Evolutionary conservation across 2,797 vertebrate genomes (phyloP), one percentile per base, ranked within the genome.

Genomic region (Macroramphosus scolopax): DNA sequence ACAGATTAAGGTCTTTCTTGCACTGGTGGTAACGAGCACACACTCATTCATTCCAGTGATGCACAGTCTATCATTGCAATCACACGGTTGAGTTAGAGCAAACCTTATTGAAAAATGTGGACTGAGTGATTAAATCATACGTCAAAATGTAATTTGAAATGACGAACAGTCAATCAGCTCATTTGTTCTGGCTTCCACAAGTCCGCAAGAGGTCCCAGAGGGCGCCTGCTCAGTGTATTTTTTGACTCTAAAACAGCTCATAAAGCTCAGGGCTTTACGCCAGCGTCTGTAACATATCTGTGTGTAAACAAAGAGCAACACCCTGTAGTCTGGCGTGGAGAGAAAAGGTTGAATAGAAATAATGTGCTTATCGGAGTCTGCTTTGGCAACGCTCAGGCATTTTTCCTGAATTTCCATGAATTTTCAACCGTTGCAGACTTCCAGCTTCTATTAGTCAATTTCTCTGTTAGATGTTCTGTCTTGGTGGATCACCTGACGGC

Each of bases 341-440:
- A 28, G 44, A 35, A 51, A 47, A 5, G 54, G 53, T 16, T 29
- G 37, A 48, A 35, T 36, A 47, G 50, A 38, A 45, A 66, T 49
- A 68, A 61, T 9, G 36, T 44, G 36, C 48, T 72, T 73, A 66
- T 77, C 56, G 22, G 33, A 24, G 51, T 26, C 42, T 12, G 43
- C 26, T 64, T 42, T 44, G 51, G 47, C 49, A 55, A 34, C 43
- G 58, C 67, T 45, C 43, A 1, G n/a, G n/a, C n/a, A n/a, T n/a
- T n/a, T n/a, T n/a, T n/a, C n/a, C n/a, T n/a, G n/a, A n/a, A n/a
- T n/a, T n/a, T n/a, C n/a, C n/a, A n/a, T n/a, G n/a, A n/a, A n/a
- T n/a, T n/a, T n/a, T n/a, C n/a, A n/a, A n/a, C n/a, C n/a, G n/a
- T n/a, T n/a, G n/a, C n/a, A n/a, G n/a, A n/a, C n/a, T n/a, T n/a